A percentile compares a stretch with the other conserved stretches of the same genome.
Evolutionary conservation across 2,113 vertebrate species (phyloP).

Genomic region (Desmodus rotundus): DNA sequence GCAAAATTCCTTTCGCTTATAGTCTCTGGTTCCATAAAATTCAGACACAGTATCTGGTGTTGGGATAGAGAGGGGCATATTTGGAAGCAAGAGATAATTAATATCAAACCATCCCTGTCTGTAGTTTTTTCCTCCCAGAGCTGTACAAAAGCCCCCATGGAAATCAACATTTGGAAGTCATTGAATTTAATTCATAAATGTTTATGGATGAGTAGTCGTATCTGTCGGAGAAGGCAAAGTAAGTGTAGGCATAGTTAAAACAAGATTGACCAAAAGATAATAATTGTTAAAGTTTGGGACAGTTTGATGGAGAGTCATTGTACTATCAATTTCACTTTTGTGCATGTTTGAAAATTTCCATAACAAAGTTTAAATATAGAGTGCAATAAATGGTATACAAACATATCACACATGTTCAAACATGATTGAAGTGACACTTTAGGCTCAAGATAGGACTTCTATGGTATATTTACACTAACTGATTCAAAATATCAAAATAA

Average conservation of each 20-base stretch:
- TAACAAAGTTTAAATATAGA: not conserved
- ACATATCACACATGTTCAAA: not conserved
- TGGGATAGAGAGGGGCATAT: not conserved
- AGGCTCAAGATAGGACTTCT: not conserved
- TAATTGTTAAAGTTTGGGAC: not conserved
- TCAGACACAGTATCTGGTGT: not conserved
- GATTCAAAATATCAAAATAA: not conserved
- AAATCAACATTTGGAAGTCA: not conserved
- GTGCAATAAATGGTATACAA: not conserved
- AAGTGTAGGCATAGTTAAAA: not conserved
- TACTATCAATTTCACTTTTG: not conserved
- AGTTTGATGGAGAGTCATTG: not conserved
- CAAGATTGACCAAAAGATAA: not conserved
- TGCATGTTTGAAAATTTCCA: not conserved
- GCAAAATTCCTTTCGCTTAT: not conserved
- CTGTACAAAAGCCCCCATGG: not conserved
- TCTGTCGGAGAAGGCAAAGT: not conserved
- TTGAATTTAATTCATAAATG: not conserved
- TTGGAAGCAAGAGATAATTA: not conserved
- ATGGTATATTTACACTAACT: not conserved
- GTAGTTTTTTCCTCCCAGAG: not conserved
- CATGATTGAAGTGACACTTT: not conserved
- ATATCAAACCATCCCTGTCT: not conserved
- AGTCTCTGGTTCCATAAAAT: not conserved
- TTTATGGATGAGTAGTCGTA: not conserved